These are phyloP conservation scores for Stenotaenia linearis DNA, from an alignment of 2,888 invertebrate genomes.

Conservation along the genomic window DNA sequence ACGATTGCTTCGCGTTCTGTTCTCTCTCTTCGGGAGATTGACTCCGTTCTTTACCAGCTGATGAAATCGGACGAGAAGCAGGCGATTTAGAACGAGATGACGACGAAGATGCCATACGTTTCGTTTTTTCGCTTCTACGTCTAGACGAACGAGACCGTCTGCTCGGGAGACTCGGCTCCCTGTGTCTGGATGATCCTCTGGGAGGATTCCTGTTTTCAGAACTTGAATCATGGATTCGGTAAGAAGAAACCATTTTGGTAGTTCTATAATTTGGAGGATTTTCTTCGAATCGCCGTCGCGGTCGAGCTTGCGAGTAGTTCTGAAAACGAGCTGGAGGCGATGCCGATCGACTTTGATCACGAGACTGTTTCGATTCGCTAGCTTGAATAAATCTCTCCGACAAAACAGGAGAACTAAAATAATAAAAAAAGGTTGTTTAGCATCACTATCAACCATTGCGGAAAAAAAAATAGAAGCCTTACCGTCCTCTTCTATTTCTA, in stretches of 20 bases:
- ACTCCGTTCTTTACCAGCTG: not conserved
- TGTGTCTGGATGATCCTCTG: not conserved
- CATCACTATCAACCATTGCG: too few relatives aligned
- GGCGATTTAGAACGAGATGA: not conserved
- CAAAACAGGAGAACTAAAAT: not conserved
- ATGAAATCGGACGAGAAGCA: not conserved
- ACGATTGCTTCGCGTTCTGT: not conserved
- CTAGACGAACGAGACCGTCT: not conserved
- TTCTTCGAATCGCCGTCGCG: conserved; percentile 1
- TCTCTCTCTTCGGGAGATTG: not conserved
- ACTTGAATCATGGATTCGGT: not conserved
- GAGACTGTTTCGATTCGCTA: not conserved
- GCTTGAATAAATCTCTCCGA: not conserved
- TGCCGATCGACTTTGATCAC: not conserved
- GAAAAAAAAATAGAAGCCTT: not conserved
- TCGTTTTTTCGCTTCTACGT: not conserved
- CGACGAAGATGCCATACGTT: not conserved
- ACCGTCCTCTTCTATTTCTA: not conserved
- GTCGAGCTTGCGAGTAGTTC: not conserved
- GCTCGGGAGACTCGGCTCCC: not conserved
- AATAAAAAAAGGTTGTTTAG: too few relatives aligned
- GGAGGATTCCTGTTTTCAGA: not conserved
- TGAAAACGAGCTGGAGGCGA: not conserved
- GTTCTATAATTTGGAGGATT: not conserved
- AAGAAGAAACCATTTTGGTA: not conserved